A percentile compares a stretch with the other conserved stretches of the same genome.
These are phyloP conservation scores for Lagopus muta DNA, from an alignment of 2,113 vertebrate species.

Conservation along the genomic window DNA sequence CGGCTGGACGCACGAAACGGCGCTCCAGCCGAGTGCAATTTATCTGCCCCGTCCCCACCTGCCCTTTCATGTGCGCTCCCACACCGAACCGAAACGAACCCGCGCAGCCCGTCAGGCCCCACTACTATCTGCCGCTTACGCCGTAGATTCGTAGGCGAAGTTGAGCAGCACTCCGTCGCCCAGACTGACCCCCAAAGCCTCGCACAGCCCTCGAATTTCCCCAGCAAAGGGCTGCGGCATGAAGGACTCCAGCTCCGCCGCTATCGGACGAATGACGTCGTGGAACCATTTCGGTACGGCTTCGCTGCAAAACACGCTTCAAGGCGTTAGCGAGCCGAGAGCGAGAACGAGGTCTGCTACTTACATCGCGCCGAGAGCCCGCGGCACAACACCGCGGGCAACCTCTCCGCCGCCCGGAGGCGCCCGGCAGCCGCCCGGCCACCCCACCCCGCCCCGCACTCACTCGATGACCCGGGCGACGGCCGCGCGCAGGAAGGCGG, in stretches of 20 bases:
- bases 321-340: not conserved
- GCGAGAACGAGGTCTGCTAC: accelerated
- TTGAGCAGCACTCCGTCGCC: constrained; percentile 87
- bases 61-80: accelerated
- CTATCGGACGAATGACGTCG: constrained; percentile 65
- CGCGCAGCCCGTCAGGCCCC: accelerated
- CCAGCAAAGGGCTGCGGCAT: constrained; percentile 82
- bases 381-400: no score
- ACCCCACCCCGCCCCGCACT: not conserved
- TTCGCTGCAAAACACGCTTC: constrained; percentile 71
- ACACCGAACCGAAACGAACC: accelerated
- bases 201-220: constrained; percentile 86
- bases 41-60: accelerated
- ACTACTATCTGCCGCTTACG: constrained; percentile 78
- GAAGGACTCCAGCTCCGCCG: constrained; percentile 70
- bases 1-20: accelerated
- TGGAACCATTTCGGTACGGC: constrained; percentile 88
- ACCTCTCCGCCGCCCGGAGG: no score
- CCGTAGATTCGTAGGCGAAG: constrained; percentile 89
- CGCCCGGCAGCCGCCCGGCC: no score
- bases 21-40: accelerated
- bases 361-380: accelerated
- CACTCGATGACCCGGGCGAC: constrained; percentile 61
- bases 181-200: constrained; percentile 70
- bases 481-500: constrained; percentile 44